These are phyloP conservation scores for Halcyon chelicuti DNA, from an alignment of 2,797 vertebrate species.

Conservation along the genomic window DNA sequence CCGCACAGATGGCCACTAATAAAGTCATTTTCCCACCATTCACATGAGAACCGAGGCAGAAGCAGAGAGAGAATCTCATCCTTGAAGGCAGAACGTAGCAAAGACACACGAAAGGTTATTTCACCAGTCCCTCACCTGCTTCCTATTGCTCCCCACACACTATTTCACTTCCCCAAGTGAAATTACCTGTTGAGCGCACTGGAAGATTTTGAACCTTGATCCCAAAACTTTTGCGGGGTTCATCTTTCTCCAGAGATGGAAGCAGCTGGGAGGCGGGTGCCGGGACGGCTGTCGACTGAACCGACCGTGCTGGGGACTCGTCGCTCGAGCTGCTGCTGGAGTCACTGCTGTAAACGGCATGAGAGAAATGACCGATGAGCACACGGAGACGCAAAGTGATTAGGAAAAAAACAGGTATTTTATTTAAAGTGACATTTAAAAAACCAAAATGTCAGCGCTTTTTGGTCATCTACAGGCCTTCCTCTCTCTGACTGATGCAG, in stretches of 20 bases:
- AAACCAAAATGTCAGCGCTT: neutral
- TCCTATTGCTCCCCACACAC: neutral
- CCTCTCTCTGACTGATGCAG: neutral
- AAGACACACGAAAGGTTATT: neutral
- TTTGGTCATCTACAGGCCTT: neutral
- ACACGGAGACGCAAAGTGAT: accelerated
- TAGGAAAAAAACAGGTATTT: accelerated
- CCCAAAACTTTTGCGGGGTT: constrained; percentile 98
- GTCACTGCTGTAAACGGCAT: constrained; percentile 81
- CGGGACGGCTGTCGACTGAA: constrained; percentile 95
- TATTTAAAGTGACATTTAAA: neutral
- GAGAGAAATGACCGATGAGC: neutral
- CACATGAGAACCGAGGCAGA: neutral
- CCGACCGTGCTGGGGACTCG: constrained; percentile 94
- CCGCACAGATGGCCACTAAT: neutral
- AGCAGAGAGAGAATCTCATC: neutral
- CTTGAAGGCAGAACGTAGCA: accelerated
- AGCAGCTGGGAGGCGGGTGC: constrained; percentile 92
- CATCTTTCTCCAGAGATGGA: constrained; percentile 94
- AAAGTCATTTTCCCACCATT: neutral
- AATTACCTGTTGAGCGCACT: constrained; percentile 95
- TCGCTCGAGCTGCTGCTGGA: constrained; percentile 98
- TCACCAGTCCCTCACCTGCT: neutral
- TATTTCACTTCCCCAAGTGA: neutral
- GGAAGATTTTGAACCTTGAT: constrained; percentile 99